phyloP scores from a whole-genome alignment of 2,797 vertebrate species.

The Triplophysa bombifrons region DNA sequence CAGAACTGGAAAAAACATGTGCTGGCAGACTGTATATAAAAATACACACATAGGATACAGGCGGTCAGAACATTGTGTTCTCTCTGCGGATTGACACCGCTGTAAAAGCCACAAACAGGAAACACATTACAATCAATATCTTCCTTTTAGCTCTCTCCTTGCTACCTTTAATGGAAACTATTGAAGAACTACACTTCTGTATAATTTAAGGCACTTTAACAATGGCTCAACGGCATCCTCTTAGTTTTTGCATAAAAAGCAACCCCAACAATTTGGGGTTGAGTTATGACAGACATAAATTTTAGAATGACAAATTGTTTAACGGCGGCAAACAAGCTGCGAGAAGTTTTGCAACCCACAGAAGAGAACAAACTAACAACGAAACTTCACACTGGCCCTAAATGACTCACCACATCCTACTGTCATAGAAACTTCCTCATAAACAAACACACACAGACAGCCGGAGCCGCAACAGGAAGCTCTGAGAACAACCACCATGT shows the following conservation, averaged over 20 bases:
- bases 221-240: background rate
- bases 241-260: background rate
- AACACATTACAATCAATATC: constrained; percentile 65
- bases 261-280: background rate
- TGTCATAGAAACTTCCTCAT: constrained; percentile 58
- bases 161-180: constrained; percentile 51
- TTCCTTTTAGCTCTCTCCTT: constrained; percentile 54
- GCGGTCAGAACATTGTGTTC: constrained; percentile 42
- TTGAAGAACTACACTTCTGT: constrained; percentile 6
- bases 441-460: constrained; percentile 52
- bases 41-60: background rate
- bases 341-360: constrained; percentile 12
- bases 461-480: constrained; percentile 41
- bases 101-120: constrained; percentile 64
- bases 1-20: background rate
- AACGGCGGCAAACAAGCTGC: background rate
- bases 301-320: background rate
- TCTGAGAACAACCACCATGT: constrained; percentile 29
- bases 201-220: constrained; percentile 1
- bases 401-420: constrained; percentile 53
- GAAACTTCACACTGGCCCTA: constrained; percentile 54
- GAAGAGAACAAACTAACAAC: constrained; percentile 26
- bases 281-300: background rate
- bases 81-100: constrained; percentile 47
- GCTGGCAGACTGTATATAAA: background rate